Conservation (phyloP, 30 jellyfish, hydroid and myxozoan genomes). For the Nemopilema nomurai region DNA sequence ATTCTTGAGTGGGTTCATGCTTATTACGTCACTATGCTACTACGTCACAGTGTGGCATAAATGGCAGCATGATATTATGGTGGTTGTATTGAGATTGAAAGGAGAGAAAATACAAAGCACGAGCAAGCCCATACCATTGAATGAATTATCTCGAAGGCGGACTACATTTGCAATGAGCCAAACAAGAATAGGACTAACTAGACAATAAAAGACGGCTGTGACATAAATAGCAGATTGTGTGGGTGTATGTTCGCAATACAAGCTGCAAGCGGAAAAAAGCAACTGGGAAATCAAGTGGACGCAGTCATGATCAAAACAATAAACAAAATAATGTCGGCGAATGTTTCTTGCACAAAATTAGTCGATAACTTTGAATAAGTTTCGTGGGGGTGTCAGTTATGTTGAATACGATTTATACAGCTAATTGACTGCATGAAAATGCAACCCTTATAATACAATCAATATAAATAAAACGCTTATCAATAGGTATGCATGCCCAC, state of each 20-base stretch:
- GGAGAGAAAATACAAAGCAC: neutral
- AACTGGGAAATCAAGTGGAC: too few relatives aligned
- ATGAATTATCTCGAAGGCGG: neutral
- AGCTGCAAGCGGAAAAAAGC: neutral
- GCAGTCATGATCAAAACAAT: too few relatives aligned
- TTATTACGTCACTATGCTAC: neutral
- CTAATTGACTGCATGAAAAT: too few relatives aligned
- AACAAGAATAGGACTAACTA: neutral
- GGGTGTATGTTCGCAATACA: neutral
- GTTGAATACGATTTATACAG: too few relatives aligned
- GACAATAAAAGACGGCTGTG: neutral
- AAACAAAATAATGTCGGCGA: too few relatives aligned
- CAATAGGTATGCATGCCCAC: neutral
- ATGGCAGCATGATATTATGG: neutral
- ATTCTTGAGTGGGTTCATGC: neutral
- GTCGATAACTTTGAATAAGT: too few relatives aligned
- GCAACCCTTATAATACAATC: too few relatives aligned
- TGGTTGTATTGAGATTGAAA: neutral
- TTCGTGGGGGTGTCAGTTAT: too few relatives aligned
- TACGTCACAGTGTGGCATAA: neutral
- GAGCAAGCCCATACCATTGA: neutral
- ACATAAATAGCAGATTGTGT: neutral
- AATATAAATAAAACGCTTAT: too few relatives aligned
- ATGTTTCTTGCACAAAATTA: too few relatives aligned
- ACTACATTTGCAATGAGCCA: neutral